Evolutionary conservation across 1,140 invertebrate species (phyloP).

Genomic region (Drosophila athabasca): DNA sequence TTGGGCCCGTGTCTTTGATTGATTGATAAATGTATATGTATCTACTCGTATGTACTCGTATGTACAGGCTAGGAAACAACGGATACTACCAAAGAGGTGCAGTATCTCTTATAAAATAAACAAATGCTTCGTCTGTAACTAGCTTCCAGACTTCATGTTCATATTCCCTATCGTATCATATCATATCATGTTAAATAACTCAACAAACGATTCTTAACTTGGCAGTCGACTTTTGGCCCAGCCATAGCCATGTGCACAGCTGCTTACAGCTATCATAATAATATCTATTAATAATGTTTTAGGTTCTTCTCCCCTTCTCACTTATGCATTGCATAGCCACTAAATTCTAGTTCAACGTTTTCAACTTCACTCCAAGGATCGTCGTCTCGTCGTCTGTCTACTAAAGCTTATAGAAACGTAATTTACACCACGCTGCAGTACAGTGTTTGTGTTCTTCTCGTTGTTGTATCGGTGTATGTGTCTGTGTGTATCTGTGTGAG

Average conservation of each 20-base stretch:
- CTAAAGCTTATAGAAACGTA: conserved; percentile 59
- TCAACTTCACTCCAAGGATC: too few relatives aligned
- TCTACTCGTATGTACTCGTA: conserved; percentile 39
- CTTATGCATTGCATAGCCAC: conserved; percentile 25
- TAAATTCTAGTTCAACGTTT: conserved; percentile 17
- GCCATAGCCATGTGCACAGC: conserved; percentile 78
- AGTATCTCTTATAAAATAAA: conserved; percentile 64
- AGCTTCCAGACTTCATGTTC: conserved; percentile 1
- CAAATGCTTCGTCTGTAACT: conserved; percentile 61
- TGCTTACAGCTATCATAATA: conserved; percentile 56
- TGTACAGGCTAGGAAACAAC: conserved; percentile 58
- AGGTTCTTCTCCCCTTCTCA: conserved; percentile 17
- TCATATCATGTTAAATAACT: conserved; percentile 34
- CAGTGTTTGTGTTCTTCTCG: too few relatives aligned
- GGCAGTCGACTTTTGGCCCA: conserved; percentile 80
- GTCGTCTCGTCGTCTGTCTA: conserved; percentile 9
- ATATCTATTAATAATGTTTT: conserved; percentile 46
- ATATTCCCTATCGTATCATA: background rate
- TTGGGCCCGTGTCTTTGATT: conserved; percentile 17
- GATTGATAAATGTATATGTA: conserved; percentile 58
- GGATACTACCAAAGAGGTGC: conserved; percentile 5
- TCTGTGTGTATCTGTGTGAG: conserved; percentile 37
- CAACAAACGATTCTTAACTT: conserved; percentile 63
- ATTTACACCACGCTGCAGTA: conserved; percentile 35
- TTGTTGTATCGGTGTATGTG: conserved; percentile 14